Evolutionary conservation across 2,113 vertebrate genomes (phyloP).

Genomic region (Octodon degus): DNA sequence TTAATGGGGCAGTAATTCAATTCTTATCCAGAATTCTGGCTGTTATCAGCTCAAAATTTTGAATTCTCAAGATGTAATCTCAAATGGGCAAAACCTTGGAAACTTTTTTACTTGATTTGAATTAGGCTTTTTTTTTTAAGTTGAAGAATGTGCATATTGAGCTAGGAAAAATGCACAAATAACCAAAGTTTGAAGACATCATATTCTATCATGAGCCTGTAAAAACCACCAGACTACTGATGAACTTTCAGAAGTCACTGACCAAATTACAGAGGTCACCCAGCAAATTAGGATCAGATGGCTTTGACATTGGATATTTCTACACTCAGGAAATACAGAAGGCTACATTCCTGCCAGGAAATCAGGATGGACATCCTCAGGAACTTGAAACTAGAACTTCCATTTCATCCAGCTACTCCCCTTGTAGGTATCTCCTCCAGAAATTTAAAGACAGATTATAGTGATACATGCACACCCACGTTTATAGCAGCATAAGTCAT

Average conservation of each 20-base stretch:
- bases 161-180: not conserved
- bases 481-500: not conserved
- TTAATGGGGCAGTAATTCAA: not conserved
- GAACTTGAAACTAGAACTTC: not conserved
- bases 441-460: not conserved
- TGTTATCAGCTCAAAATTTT: not conserved
- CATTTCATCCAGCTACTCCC: not conserved
- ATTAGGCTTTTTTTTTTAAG: slow-evolving; percentile 22
- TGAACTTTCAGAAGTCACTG: not conserved
- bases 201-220: not conserved
- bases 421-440: not conserved
- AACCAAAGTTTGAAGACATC: not conserved
- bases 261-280: not conserved
- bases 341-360: not conserved
- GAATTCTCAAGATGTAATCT: not conserved
- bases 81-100: not conserved
- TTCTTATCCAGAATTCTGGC: not conserved
- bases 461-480: not conserved
- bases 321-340: not conserved
- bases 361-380: not conserved
- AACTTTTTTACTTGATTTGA: not conserved
- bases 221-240: not conserved
- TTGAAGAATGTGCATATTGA: slow-evolving; percentile 6
- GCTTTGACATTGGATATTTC: not conserved
- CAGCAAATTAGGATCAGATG: not conserved